These are phyloP conservation scores for Australoheros facetus DNA, from an alignment of 2,797 vertebrate genomes.

Conservation along the genomic window DNA sequence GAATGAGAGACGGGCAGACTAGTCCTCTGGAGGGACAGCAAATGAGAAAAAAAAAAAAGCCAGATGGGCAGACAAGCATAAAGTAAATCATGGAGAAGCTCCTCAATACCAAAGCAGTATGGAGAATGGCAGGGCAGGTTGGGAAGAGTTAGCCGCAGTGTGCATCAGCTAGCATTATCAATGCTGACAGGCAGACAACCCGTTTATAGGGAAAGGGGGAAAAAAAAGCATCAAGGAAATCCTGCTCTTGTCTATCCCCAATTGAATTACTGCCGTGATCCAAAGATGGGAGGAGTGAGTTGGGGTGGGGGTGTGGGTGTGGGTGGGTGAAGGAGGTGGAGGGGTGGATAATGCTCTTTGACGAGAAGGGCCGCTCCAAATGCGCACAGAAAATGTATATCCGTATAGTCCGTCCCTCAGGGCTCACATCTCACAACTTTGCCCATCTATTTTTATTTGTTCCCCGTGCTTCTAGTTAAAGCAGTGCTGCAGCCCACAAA, in stretches of 20 bases:
- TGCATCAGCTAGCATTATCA: slow-evolving; percentile 68
- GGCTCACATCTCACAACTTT: slow-evolving; percentile 75
- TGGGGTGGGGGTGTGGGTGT: background rate
- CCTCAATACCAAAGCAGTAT: slow-evolving; percentile 54
- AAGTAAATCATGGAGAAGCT: slow-evolving; percentile 67
- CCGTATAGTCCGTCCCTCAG: slow-evolving; percentile 62
- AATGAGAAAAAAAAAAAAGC: slow-evolving; percentile 26
- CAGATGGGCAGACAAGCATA: slow-evolving; percentile 67
- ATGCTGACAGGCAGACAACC: slow-evolving; percentile 78
- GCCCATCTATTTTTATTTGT: slow-evolving; percentile 77
- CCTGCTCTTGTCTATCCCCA: slow-evolving; percentile 73
- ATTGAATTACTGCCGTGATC: slow-evolving; percentile 76
- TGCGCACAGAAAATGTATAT: slow-evolving; percentile 69
- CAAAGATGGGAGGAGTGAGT: slow-evolving; percentile 49
- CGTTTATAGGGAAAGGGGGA: slow-evolving; percentile 69
- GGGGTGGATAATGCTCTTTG: slow-evolving; percentile 66
- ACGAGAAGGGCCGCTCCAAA: slow-evolving; percentile 67
- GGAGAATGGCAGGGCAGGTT: slow-evolving; percentile 57
- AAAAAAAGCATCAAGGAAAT: slow-evolving; percentile 69
- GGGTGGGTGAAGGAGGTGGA: background rate
- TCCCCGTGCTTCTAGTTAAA: slow-evolving; percentile 72
- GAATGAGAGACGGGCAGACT: slow-evolving; percentile 52
- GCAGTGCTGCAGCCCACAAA: slow-evolving; percentile 67
- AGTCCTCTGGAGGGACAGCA: slow-evolving; percentile 52
- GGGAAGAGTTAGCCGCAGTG: slow-evolving; percentile 67